A percentile compares a stretch with the other conserved stretches of the same genome.
phyloP scores from a whole-genome alignment of 1,140 invertebrate genomes.

The Eriocheir sinensis region DNA sequence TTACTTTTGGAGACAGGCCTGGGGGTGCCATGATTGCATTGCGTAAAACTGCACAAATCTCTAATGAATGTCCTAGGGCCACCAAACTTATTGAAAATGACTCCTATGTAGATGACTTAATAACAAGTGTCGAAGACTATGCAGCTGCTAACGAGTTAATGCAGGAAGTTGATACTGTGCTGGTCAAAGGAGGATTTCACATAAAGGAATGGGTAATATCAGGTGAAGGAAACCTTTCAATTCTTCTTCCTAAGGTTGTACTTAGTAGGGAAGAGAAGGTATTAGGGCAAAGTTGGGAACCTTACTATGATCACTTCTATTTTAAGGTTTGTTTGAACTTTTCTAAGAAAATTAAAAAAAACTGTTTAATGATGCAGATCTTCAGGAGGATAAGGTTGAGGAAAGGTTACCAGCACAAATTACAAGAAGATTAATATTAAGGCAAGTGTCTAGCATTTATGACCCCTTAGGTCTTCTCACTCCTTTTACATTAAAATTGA shows the following conservation, averaged over 20 bases:
- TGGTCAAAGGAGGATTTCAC: not conserved
- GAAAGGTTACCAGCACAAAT: too few species aligned
- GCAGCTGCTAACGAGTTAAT: not conserved
- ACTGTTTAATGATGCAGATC: too few species aligned
- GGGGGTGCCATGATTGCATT: not conserved
- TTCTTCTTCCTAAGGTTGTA: not conserved
- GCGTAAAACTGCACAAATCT: not conserved
- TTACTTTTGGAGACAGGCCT: constrained; percentile 28
- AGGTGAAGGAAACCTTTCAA: not conserved
- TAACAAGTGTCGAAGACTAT: constrained; percentile 27
- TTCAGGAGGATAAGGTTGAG: too few species aligned
- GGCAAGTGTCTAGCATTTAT: too few species aligned
- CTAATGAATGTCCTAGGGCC: not conserved
- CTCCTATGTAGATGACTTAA: not conserved
- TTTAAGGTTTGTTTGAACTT: not conserved
- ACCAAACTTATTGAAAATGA: constrained; percentile 31
- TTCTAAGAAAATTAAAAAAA: not conserved
- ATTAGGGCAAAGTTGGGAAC: not conserved
- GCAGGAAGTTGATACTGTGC: not conserved
- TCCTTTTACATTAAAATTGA: too few species aligned
- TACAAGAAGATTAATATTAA: too few species aligned
- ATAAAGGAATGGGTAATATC: not conserved
- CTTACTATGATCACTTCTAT: not conserved
- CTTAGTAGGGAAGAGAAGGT: not conserved
- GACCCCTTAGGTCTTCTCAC: too few species aligned